Evolutionary conservation across 2,113 vertebrate species (phyloP), one percentile per base, ranked within the genome.

Genomic region (Saimiri boliviensis): DNA sequence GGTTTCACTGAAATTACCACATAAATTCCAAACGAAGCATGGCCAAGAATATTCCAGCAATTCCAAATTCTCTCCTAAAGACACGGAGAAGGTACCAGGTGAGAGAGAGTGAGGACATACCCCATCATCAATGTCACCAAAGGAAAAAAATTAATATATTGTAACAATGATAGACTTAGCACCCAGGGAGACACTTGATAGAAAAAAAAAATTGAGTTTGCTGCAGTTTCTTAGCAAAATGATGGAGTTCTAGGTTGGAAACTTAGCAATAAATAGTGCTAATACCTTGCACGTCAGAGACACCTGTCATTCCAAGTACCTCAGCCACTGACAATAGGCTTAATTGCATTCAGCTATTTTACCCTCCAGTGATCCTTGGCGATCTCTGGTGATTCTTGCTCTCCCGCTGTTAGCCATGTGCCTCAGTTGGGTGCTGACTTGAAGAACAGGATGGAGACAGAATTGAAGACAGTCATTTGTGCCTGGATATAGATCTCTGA

Each of bases 1-100:
- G 93, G 96, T 98, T 98, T 98, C 98, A 98, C 98, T 98, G 98
- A 98, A 98, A 99, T 98, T 98, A 98, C 98, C 98, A 98, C 99
- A 98, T 98, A 98, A 99, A 99, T 99, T 98, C 98, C 96, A 47
- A 98, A 98, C 97, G 98, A 98, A 98, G 97, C 98, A 98, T 98
- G 97, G 98, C 98, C 98, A 98, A 98, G 98, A 98, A 98, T 98
- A 98, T 98, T 98, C 98, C 97, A 98, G 97, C 98, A 98, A 98
- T 98, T 98, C 98, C 97, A 95, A 98, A 97, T 98, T 97, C 96
- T 76, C 91, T 97, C 97, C 97, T 95, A 94, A 98, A 98, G 98
- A 98, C 94, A 95, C 52, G 97, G 96, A 77, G 93, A 96, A 93
- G 95, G 86, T 95, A 91, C 89, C 86, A 95, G 97, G 98, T 98